Evolutionary conservation across 1,140 invertebrate species (phyloP).

Genomic region (Atta texana): DNA sequence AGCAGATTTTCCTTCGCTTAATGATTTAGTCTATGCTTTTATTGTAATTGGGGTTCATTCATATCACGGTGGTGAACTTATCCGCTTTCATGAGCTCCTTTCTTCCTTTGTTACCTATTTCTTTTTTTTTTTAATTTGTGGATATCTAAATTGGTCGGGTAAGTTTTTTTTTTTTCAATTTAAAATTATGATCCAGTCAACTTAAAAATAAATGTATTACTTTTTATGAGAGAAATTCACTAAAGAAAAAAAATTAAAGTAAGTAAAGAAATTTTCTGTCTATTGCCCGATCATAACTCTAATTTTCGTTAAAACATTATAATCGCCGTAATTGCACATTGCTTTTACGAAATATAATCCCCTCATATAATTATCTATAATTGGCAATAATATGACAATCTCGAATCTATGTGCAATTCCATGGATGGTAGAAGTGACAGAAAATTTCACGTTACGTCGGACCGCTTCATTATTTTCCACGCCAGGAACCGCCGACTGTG

Average conservation of each 20-base stretch:
- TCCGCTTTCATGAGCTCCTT: slow-evolving; percentile 30
- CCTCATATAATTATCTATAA: background rate
- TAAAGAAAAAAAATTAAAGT: too few species aligned
- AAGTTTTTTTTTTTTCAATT: background rate
- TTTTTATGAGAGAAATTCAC: background rate
- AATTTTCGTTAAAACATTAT: slow-evolving; percentile 12
- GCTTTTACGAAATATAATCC: background rate
- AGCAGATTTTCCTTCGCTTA: slow-evolving; percentile 45
- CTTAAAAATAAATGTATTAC: background rate
- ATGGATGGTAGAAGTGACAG: slow-evolving; percentile 20
- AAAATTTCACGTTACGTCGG: slow-evolving; percentile 28
- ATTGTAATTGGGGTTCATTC: slow-evolving; percentile 51
- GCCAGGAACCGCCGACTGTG: slow-evolving; percentile 7
- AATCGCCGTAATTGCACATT: background rate
- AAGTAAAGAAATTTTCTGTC: background rate
- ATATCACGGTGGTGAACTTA: background rate
- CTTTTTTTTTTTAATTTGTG: slow-evolving; percentile 27
- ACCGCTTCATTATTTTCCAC: slow-evolving; percentile 48
- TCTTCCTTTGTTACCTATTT: background rate
- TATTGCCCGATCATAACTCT: background rate
- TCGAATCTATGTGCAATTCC: slow-evolving; percentile 10
- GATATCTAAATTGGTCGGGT: background rate
- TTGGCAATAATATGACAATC: slow-evolving; percentile 12
- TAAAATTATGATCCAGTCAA: background rate
- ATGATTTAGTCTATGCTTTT: slow-evolving; percentile 40